Evolutionary conservation across 2,797 vertebrate species (phyloP).

Genomic region (Naso thynnoides): DNA sequence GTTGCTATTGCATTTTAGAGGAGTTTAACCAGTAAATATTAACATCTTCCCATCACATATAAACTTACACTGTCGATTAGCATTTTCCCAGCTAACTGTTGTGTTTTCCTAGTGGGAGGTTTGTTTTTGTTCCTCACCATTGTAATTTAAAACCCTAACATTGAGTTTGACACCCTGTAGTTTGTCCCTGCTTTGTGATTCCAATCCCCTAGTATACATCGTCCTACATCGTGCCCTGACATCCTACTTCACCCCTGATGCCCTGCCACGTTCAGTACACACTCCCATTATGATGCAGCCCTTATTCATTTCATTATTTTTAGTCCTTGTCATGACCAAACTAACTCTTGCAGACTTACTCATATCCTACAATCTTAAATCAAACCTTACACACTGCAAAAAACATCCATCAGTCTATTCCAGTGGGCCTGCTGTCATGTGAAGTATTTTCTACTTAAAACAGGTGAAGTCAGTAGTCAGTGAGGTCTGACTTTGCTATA

Average conservation of each 20-base stretch:
- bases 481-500: background rate
- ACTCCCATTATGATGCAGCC: slow-evolving; percentile 50
- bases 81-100: slow-evolving; percentile 52
- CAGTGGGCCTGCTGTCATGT: background rate
- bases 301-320: slow-evolving; percentile 58
- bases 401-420: slow-evolving; percentile 61
- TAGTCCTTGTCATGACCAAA: slow-evolving; percentile 53
- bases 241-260: slow-evolving; percentile 48
- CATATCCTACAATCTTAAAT: slow-evolving; percentile 43
- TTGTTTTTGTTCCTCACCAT: slow-evolving; percentile 58
- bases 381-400: slow-evolving; percentile 70
- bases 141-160: slow-evolving; percentile 54
- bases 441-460: slow-evolving; percentile 19
- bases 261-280: slow-evolving; percentile 45
- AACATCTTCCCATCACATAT: slow-evolving; percentile 45
- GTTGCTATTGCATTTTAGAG: slow-evolving; percentile 27
- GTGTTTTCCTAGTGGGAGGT: slow-evolving; percentile 55
- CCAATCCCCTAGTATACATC: slow-evolving; percentile 43
- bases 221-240: slow-evolving; percentile 53
- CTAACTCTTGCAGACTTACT: slow-evolving; percentile 54
- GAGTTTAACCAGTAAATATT: slow-evolving; percentile 34
- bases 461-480: slow-evolving; percentile 16
- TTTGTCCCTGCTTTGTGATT: slow-evolving; percentile 64
- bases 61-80: slow-evolving; percentile 45
- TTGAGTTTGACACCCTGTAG: slow-evolving; percentile 45